Evolutionary conservation across 2,113 vertebrate species (phyloP), one percentile per base, ranked within the genome.

Genomic region (Pleuronectes platessa): DNA sequence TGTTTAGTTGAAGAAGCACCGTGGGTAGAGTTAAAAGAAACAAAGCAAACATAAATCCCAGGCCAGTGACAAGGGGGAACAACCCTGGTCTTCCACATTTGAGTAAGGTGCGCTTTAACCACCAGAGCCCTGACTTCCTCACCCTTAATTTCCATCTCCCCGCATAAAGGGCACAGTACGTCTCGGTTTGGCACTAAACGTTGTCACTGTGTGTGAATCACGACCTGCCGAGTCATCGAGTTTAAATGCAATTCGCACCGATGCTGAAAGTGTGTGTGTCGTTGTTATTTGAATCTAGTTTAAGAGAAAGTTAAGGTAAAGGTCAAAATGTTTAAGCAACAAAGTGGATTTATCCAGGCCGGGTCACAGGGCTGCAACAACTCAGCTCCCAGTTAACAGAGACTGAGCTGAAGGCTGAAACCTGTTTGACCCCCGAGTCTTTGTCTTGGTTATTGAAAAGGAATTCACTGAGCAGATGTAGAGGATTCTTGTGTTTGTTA

Each of bases 361-460:
- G 7, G 18, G 37, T 63, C 51, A 63, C 18, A 3, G 3, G 15
- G 47, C 64, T 35, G 14, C 17, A 77, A 56, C 17, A 51, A 27
- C 37, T 62, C 45, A n/a, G 24, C 55, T 7, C 15, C 60, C 62
- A 56, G 24, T 49, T 5, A 51, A 68, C 23, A 61, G 35, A 14
- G 59, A 21, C n/a, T 37, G 27, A 20, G 59, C 21, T 9, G 40
- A 17, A 17, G 74, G 37, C 65, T 74, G 13, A 53, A 62, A 76
- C 62, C 53, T 81, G 20, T 84, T 77, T 74, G 21, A 20, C 71
- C 5, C 21, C 40, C 3, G 40, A 42, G 62, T 23, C 15, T 68
- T 56, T 67, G 59, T 35, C 6, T 11, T 64, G 15, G 20, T 23
- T 68, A 71, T 76, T 70, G 63, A 42, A 18, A 9, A 47, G 18